phyloP scores from a whole-genome alignment of 2,797 vertebrate genomes.

The Garrulus glandarius region DNA sequence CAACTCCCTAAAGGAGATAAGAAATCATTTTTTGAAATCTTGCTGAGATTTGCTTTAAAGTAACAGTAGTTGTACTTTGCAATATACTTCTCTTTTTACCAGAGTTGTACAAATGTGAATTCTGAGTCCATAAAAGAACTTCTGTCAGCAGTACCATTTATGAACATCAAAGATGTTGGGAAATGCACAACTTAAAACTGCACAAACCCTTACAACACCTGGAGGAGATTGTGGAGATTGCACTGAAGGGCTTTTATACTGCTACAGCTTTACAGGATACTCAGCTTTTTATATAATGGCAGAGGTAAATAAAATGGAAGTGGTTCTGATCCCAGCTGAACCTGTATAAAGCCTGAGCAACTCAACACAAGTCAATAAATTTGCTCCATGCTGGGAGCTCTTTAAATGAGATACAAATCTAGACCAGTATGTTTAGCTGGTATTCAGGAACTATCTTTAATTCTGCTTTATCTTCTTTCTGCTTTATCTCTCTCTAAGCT shows the following conservation, averaged over 20 bases:
- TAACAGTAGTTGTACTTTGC: neutral
- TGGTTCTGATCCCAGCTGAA: constrained; percentile 3
- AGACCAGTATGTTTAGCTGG: constrained; percentile 32
- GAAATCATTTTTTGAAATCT: neutral
- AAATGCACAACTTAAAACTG: neutral
- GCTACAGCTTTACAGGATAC: neutral
- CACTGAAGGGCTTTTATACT: neutral
- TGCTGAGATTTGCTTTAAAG: neutral
- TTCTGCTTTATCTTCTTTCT: constrained; percentile 58
- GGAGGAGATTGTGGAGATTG: neutral
- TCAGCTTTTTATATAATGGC: neutral
- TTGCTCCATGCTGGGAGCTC: neutral
- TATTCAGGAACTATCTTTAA: constrained; percentile 51
- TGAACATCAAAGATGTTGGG: neutral
- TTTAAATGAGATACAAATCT: constrained; percentile 46
- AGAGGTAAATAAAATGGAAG: neutral
- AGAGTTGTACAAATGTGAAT: neutral
- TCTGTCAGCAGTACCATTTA: neutral
- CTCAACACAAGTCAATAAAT: neutral
- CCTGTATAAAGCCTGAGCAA: neutral
- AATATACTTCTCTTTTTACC: neutral
- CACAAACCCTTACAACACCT: neutral
- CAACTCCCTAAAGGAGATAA: neutral
- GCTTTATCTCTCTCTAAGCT: constrained; percentile 56
- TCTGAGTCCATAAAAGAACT: neutral